Conservation (phyloP, 2,888 invertebrate genomes). For the Papilio elwesi region DNA sequence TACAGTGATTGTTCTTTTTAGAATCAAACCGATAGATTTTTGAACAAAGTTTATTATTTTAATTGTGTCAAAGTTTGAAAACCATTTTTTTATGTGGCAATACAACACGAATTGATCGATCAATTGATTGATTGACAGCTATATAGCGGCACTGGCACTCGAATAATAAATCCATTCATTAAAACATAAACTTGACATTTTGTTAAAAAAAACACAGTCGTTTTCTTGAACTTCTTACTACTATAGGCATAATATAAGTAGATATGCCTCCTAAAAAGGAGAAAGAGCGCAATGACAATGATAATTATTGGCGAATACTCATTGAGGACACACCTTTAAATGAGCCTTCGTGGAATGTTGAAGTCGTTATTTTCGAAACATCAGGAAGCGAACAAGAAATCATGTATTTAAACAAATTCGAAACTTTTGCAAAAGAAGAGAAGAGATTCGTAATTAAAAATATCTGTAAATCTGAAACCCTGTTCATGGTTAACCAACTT, state of each 20-base stretch:
- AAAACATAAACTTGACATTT: constrained; percentile 1
- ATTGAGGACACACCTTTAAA: constrained; percentile 66
- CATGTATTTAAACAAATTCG: constrained; percentile 73
- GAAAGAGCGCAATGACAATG: constrained; percentile 53
- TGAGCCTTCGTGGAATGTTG: constrained; percentile 67
- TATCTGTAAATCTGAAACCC: constrained; percentile 76
- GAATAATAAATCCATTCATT: neutral
- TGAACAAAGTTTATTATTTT: too few relatives aligned
- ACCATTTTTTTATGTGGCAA: too few relatives aligned
- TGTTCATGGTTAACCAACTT: constrained; percentile 78
- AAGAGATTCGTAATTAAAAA: constrained; percentile 77
- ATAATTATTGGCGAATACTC: constrained; percentile 61
- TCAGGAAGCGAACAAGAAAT: constrained; percentile 74
- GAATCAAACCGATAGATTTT: too few relatives aligned
- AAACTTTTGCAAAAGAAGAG: constrained; percentile 68
- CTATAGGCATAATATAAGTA: neutral
- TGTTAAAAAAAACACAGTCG: neutral
- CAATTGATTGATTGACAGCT: neutral
- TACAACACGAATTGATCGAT: too few relatives aligned
- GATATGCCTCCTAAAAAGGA: constrained; percentile 68
- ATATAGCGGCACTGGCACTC: neutral
- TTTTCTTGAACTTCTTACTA: neutral
- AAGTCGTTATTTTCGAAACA: constrained; percentile 71
- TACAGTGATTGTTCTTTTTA: too few relatives aligned
- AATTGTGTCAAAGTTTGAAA: too few relatives aligned